phyloP scores from a whole-genome alignment of 2,797 vertebrate species.

The Pipistrellus pipistrellus region DNA sequence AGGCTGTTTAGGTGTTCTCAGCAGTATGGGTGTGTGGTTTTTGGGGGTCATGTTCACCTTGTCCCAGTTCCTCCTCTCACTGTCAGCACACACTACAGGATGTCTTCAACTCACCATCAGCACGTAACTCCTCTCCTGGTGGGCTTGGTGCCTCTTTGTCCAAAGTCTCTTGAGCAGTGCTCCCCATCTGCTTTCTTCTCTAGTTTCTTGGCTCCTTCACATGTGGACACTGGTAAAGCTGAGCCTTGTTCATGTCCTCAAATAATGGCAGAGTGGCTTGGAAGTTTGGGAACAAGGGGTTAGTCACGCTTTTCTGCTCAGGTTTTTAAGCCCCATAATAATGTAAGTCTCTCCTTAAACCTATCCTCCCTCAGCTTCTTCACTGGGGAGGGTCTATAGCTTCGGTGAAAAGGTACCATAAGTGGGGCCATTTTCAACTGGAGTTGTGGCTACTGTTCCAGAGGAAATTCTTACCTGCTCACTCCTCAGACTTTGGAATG shows the following conservation, averaged over 20 bases:
- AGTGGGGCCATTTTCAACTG: not conserved
- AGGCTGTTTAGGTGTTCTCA: not conserved
- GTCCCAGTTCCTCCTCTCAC: not conserved
- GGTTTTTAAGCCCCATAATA: too few species aligned
- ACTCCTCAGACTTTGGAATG: not conserved
- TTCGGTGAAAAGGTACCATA: not conserved
- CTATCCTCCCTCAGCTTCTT: fast-evolving
- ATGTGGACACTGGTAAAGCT: not conserved
- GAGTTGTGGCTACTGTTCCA: not conserved
- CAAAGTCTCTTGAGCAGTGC: fast-evolving
- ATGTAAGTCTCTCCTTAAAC: not conserved
- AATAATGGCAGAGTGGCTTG: not conserved
- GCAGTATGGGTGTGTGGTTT: fast-evolving
- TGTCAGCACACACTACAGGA: too few species aligned
- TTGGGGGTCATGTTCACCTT: not conserved
- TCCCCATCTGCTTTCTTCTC: not conserved
- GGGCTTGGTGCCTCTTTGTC: not conserved
- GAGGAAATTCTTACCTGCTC: not conserved
- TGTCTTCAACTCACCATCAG: not conserved
- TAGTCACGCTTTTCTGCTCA: not conserved
- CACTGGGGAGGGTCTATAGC: not conserved
- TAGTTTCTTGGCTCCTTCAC: not conserved
- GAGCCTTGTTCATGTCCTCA: not conserved
- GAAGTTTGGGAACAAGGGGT: not conserved
- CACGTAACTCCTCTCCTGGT: not conserved